Evolutionary conservation across 1,140 invertebrate genomes (phyloP).

Genomic region (Aleiodes sp.): DNA sequence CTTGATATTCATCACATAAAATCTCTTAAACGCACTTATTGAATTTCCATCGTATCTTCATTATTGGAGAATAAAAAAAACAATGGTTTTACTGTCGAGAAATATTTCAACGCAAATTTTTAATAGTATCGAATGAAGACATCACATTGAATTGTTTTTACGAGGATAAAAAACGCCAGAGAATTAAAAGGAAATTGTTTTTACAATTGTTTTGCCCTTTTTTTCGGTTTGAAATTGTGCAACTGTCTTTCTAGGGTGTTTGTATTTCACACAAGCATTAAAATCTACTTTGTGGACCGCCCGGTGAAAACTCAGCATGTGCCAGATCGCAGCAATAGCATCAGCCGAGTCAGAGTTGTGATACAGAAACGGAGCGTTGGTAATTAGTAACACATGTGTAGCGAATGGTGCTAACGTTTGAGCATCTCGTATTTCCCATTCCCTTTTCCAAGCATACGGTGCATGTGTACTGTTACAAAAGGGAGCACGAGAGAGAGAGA

Average conservation of each 20-base stretch:
- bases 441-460: too few species aligned
- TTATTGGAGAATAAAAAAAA: background rate
- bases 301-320: conserved; percentile 22
- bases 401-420: conserved; percentile 9
- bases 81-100: too few species aligned
- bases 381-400: conserved; percentile 55
- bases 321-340: background rate
- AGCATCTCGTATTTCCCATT: conserved; percentile 9
- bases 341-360: background rate
- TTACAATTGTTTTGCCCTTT: too few species aligned
- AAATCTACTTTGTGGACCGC: background rate
- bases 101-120: too few species aligned
- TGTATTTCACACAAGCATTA: conserved; percentile 11
- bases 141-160: too few species aligned
- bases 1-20: background rate
- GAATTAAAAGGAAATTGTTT: too few species aligned
- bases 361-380: conserved; percentile 26
- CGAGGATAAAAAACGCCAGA: too few species aligned
- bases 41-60: background rate
- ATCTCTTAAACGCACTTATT: background rate
- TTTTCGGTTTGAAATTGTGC: background rate
- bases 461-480: too few species aligned
- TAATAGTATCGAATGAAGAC: too few species aligned
- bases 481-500: too few species aligned
- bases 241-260: background rate